These are phyloP conservation scores for Chloroceryle amazona DNA, from an alignment of 2,797 vertebrate species.

Conservation along the genomic window DNA sequence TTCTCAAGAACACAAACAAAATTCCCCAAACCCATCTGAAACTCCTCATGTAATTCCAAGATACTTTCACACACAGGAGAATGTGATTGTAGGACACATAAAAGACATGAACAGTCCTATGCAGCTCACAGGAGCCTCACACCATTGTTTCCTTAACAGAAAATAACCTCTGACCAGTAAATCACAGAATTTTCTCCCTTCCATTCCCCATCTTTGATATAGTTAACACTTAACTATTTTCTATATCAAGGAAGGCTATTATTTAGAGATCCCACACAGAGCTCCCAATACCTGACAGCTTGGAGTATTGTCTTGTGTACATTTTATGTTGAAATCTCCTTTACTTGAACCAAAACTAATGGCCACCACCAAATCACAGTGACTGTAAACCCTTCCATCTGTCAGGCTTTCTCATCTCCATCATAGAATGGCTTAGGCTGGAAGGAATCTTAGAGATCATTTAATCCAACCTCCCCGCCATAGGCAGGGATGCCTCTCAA, in stretches of 20 bases:
- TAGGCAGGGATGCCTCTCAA: no score
- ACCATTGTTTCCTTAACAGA: no score
- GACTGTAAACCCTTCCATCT: not conserved
- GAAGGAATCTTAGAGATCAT: no score
- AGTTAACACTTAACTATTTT: not conserved
- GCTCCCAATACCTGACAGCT: not conserved
- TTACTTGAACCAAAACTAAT: not conserved
- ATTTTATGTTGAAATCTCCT: not conserved
- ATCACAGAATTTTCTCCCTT: not conserved
- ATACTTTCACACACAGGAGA: not conserved
- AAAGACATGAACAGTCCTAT: not conserved
- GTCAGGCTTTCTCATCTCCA: not conserved
- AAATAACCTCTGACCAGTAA: not conserved
- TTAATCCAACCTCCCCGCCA: no score
- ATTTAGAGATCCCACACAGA: not conserved
- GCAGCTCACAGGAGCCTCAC: not conserved
- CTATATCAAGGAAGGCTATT: not conserved
- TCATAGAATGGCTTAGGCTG: no score
- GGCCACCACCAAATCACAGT: not conserved
- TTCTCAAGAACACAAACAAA: not conserved
- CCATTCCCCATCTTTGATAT: accelerated
- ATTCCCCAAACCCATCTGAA: not conserved
- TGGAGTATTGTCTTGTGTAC: not conserved
- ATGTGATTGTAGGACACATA: not conserved
- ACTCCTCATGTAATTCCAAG: not conserved